Evolutionary conservation across 2,888 invertebrate genomes (phyloP).

Genomic region (Eueremaeus valkanovi): DNA sequence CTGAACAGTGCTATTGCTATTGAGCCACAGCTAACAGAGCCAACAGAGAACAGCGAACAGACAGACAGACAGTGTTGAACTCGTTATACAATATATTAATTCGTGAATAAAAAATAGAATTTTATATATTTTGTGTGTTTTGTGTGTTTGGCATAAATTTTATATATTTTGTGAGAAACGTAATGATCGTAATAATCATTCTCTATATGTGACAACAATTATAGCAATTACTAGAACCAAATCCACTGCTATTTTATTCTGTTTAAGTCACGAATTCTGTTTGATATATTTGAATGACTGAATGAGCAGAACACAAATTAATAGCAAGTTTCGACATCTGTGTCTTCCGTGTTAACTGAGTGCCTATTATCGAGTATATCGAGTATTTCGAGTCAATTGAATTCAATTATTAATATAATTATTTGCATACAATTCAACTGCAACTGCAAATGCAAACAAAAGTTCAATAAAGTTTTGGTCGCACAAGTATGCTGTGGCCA

Average conservation of each 20-base stretch:
- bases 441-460: no score
- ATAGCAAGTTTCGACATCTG: not conserved
- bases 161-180: not conserved
- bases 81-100: constrained; percentile 15
- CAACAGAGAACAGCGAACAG: not conserved
- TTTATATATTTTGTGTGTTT: not conserved
- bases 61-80: constrained; percentile 5
- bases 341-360: not conserved
- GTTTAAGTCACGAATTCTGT: not conserved
- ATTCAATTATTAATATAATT: no score
- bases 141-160: not conserved
- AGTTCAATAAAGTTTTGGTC: not conserved
- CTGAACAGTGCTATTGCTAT: constrained; percentile 1
- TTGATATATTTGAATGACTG: no score
- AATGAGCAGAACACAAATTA: constrained; percentile 1
- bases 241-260: not conserved
- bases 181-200: no score
- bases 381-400: no score
- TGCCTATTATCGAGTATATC: constrained; percentile 18
- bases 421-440: no score
- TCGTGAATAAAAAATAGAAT: not conserved
- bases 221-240: not conserved
- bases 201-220: constrained; percentile 8
- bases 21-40: not conserved
- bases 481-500: not conserved